A percentile compares a stretch with the other conserved stretches of the same genome.
Evolutionary conservation across 2,797 vertebrate genomes (phyloP).

Genomic region (Champsocephalus gunnari): DNA sequence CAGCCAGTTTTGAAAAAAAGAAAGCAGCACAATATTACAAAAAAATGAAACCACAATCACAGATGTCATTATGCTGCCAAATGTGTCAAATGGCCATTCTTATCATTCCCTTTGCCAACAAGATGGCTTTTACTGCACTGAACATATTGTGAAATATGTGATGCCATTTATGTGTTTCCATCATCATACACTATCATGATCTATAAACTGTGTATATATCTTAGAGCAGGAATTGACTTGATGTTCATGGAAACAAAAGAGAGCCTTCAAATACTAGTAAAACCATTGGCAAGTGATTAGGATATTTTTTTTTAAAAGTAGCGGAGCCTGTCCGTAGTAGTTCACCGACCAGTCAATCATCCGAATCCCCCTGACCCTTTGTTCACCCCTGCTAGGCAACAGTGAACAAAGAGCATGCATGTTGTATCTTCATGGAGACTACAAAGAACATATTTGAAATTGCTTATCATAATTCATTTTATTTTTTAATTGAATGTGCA

Average conservation of each 20-base stretch:
- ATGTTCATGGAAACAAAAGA: constrained; percentile 55
- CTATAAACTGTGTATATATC: constrained; percentile 49
- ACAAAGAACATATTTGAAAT: constrained; percentile 17
- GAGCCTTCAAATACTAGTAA: constrained; percentile 62
- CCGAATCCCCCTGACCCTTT: constrained; percentile 62
- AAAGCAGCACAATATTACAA: constrained; percentile 30
- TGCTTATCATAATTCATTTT: constrained; percentile 25
- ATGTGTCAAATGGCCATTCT: constrained; percentile 53
- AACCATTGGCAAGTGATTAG: constrained; percentile 65
- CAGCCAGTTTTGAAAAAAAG: constrained; percentile 42
- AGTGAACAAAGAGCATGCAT: constrained; percentile 35
- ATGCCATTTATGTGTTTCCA: constrained; percentile 55
- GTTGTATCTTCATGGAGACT: constrained; percentile 24
- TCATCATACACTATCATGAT: constrained; percentile 66
- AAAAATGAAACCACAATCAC: constrained; percentile 53
- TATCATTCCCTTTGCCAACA: constrained; percentile 48
- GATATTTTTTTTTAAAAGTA: constrained; percentile 68
- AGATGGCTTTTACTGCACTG: constrained; percentile 50
- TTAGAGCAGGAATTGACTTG: constrained; percentile 41
- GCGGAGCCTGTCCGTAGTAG: constrained; percentile 69
- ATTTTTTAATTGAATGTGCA: constrained; percentile 25
- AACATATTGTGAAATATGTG: constrained; percentile 57
- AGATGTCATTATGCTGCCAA: constrained; percentile 48
- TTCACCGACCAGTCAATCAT: constrained; percentile 76
- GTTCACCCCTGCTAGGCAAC: constrained; percentile 63